Percentiles rank a stretch among this genome's conserved stretches.
These are phyloP conservation scores for Catajapyx aquilonaris DNA, from an alignment of 1,140 invertebrate species.

Conservation along the genomic window DNA sequence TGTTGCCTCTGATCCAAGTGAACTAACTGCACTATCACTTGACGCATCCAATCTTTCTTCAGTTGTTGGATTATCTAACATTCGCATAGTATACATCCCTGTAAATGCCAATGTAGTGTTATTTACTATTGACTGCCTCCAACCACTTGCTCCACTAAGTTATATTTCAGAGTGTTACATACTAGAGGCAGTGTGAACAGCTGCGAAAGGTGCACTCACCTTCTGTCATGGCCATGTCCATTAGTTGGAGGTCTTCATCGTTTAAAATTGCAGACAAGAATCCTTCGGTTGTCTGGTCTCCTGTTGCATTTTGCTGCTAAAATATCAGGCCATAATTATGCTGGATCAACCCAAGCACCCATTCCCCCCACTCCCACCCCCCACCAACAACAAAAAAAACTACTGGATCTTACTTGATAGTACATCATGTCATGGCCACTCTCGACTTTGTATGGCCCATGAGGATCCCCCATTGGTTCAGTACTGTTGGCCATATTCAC, in stretches of 20 bases:
- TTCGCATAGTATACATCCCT: conserved; percentile 71
- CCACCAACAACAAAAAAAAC: too few relatives aligned
- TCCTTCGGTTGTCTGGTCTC: conserved; percentile 44
- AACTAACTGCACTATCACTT: conserved; percentile 69
- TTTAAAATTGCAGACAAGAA: conserved; percentile 67
- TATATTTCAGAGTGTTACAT: too few relatives aligned
- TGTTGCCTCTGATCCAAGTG: conserved; percentile 64
- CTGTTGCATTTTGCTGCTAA: conserved; percentile 1
- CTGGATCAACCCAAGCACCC: conserved; percentile 17
- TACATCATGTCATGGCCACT: conserved; percentile 36
- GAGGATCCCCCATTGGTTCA: conserved; percentile 25
- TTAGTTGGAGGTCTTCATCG: conserved; percentile 65
- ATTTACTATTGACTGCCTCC: conserved; percentile 2
- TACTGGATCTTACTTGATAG: conserved; percentile 44
- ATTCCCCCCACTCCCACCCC: background rate
- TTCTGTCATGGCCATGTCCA: conserved; percentile 76
- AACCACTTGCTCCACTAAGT: too few relatives aligned
- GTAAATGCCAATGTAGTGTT: conserved; percentile 15
- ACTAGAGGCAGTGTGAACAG: too few relatives aligned
- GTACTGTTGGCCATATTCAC: conserved; percentile 50
- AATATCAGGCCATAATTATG: conserved; percentile 19
- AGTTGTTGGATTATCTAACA: conserved; percentile 41
- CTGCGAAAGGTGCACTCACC: conserved; percentile 37
- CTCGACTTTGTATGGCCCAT: conserved; percentile 25
- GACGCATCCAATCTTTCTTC: conserved; percentile 55